phyloP scores from a whole-genome alignment of 1,140 invertebrate genomes.

The Drosophila nigromelanica region DNA sequence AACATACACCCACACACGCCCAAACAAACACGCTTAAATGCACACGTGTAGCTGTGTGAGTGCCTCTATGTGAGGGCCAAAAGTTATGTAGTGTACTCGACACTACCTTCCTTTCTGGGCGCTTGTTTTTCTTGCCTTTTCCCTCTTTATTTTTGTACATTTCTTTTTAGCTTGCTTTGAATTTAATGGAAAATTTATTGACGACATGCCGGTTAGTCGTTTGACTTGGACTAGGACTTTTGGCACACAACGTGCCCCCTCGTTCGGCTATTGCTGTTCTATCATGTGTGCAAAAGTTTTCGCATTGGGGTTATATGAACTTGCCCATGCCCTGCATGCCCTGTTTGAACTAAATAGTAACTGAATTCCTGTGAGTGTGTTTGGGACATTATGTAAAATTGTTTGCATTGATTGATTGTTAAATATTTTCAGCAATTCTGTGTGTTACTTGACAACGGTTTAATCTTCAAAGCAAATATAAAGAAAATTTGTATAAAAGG shows the following conservation, averaged over 20 bases:
- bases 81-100: slow-evolving; percentile 79
- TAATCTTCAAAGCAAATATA: slow-evolving; percentile 24
- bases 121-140: slow-evolving; percentile 58
- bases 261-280: slow-evolving; percentile 39
- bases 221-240: slow-evolving; percentile 77
- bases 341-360: slow-evolving; percentile 60
- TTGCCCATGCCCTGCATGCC: slow-evolving; percentile 63
- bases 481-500: background rate
- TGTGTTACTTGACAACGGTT: slow-evolving; percentile 21
- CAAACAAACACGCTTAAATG: slow-evolving; percentile 19
- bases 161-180: slow-evolving; percentile 76
- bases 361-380: slow-evolving; percentile 35
- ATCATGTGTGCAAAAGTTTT: slow-evolving; percentile 75
- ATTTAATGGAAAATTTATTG: slow-evolving; percentile 82
- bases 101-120: slow-evolving; percentile 66
- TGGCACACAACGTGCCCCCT: slow-evolving; percentile 48
- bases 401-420: slow-evolving; percentile 51
- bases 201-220: slow-evolving; percentile 81
- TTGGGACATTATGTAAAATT: slow-evolving; percentile 14
- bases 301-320: slow-evolving; percentile 66
- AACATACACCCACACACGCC: slow-evolving; percentile 42
- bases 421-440: slow-evolving; percentile 16
- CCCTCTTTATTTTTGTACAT: slow-evolving; percentile 34
- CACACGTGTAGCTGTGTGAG: slow-evolving; percentile 7
- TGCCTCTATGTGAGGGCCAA: slow-evolving; percentile 42